Percentiles rank a stretch among this genome's conserved stretches.
Conservation (phyloP, 2,888 invertebrate genomes). For the Liopterus haemorrhoidalis region DNA sequence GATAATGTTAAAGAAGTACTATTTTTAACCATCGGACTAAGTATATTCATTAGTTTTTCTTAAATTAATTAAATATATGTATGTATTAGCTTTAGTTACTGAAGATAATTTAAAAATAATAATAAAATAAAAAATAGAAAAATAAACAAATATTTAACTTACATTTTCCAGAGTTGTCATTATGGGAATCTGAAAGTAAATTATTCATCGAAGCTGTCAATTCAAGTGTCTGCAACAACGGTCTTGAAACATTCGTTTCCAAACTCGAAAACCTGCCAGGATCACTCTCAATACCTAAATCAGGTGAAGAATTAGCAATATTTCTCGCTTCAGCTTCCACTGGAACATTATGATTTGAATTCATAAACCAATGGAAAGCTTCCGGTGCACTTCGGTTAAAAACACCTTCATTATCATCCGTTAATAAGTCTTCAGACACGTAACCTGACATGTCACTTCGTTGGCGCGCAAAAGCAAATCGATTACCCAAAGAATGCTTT, state of each 20-base stretch:
- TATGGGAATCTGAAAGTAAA: slow-evolving; percentile 37
- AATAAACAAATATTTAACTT: too few relatives aligned
- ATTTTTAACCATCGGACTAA: too few relatives aligned
- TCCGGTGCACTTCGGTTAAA: slow-evolving; percentile 19
- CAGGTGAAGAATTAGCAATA: slow-evolving; percentile 64
- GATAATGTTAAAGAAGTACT: not conserved
- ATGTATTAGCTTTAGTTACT: not conserved
- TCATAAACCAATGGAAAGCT: slow-evolving; percentile 13
- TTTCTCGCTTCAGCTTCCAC: slow-evolving; percentile 37
- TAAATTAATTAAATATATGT: not conserved
- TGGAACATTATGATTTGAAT: slow-evolving; percentile 3
- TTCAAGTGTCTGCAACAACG: slow-evolving; percentile 47
- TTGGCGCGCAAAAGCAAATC: slow-evolving; percentile 33
- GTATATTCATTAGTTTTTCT: too few relatives aligned
- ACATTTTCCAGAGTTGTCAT: slow-evolving; percentile 36
- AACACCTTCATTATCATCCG: slow-evolving; percentile 30
- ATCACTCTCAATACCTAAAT: slow-evolving; percentile 86
- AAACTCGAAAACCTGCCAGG: slow-evolving; percentile 58
- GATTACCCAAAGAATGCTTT: slow-evolving; percentile 7
- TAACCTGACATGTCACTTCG: slow-evolving; percentile 45
- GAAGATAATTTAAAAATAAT: slow-evolving; percentile 7
- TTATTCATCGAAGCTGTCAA: slow-evolving; percentile 44
- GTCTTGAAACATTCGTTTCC: slow-evolving; percentile 52
- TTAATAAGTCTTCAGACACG: slow-evolving; percentile 45
- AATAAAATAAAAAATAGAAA: not conserved